Evolutionary conservation across 2,797 vertebrate genomes (phyloP).

Genomic region (Brachyrhaphis roseni): DNA sequence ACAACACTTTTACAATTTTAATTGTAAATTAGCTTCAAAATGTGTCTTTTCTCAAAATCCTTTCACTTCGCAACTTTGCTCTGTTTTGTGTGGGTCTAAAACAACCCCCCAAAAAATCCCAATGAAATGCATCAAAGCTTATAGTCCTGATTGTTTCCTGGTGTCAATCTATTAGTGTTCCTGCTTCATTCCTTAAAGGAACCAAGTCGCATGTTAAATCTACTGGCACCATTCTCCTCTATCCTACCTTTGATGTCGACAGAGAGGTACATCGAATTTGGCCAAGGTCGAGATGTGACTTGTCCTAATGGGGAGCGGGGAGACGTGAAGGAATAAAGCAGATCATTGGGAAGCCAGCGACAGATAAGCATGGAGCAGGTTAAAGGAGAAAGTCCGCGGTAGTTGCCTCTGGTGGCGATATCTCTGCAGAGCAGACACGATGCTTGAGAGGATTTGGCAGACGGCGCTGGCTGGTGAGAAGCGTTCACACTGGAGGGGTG

Average conservation of each 20-base stretch:
- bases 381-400: slow-evolving; percentile 61
- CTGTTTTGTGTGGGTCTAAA: not conserved
- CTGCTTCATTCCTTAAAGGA: not conserved
- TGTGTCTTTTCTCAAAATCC: not conserved
- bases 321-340: slow-evolving; percentile 46
- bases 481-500: slow-evolving; percentile 49
- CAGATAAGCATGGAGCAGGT: slow-evolving; percentile 66
- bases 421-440: slow-evolving; percentile 73
- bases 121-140: not conserved
- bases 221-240: not conserved
- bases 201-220: not conserved
- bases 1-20: not conserved
- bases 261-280: slow-evolving; percentile 40
- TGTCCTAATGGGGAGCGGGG: slow-evolving; percentile 43
- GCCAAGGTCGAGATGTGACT: slow-evolving; percentile 35
- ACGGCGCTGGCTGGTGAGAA: slow-evolving; percentile 57
- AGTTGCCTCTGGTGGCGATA: slow-evolving; percentile 60
- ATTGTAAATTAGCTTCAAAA: not conserved
- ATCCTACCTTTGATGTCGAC: not conserved
- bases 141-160: not conserved
- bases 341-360: slow-evolving; percentile 56
- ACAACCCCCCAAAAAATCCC: not conserved
- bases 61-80: not conserved
- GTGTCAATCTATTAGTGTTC: not conserved
- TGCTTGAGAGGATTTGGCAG: slow-evolving; percentile 72